phyloP scores from a whole-genome alignment of 1,140 invertebrate species.

The Drosophila murphyi region DNA sequence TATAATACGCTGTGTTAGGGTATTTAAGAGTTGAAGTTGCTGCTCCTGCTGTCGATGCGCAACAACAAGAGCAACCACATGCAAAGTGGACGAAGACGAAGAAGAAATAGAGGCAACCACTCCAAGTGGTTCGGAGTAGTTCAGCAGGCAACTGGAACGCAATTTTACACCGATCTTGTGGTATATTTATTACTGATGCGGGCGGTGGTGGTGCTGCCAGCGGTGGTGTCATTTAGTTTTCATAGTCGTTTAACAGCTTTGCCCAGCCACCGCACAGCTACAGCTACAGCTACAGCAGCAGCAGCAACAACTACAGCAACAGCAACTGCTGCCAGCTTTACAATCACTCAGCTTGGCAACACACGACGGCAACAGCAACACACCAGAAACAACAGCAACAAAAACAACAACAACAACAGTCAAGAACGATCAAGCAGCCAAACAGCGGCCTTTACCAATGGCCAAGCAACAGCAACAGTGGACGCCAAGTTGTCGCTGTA shows the following conservation, averaged over 20 bases:
- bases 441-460: constrained; percentile 8
- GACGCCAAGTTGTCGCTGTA: constrained; percentile 42
- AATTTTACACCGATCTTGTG: constrained; percentile 50
- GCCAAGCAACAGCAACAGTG: constrained; percentile 36
- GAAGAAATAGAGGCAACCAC: constrained; percentile 14
- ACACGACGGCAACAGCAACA: background rate
- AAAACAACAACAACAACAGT: constrained; percentile 19
- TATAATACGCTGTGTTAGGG: too few species aligned
- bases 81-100: constrained; percentile 7
- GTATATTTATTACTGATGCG: constrained; percentile 43
- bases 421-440: constrained; percentile 20
- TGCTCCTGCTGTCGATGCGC: constrained; percentile 18
- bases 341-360: constrained; percentile 43
- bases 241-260: constrained; percentile 55
- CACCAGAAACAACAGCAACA: constrained; percentile 12
- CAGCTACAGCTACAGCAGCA: constrained; percentile 1
- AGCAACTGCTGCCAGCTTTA: constrained; percentile 24
- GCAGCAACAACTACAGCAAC: constrained; percentile 23
- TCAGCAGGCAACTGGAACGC: constrained; percentile 60
- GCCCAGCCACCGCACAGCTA: background rate
- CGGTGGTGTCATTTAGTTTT: constrained; percentile 46
- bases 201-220: constrained; percentile 12
- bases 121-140: constrained; percentile 44
- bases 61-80: constrained; percentile 21
- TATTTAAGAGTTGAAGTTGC: constrained; percentile 15